Percentiles rank a stretch among this genome's conserved stretches.
phyloP scores from a whole-genome alignment of 2,797 vertebrate genomes.

The Ficedula albicollis region DNA sequence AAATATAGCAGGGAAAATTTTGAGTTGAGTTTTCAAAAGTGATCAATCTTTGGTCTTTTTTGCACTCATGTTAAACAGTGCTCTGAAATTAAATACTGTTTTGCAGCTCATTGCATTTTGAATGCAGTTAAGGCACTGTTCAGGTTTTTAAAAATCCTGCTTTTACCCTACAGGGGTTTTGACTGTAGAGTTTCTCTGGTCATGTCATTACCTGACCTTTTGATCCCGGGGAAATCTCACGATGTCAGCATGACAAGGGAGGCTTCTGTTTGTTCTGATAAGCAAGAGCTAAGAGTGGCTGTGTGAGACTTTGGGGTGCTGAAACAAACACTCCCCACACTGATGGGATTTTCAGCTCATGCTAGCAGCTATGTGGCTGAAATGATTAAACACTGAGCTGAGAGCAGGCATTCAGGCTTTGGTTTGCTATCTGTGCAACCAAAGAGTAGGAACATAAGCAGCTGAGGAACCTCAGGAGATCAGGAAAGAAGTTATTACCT shows the following conservation, averaged over 20 bases:
- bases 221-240: background rate
- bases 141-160: background rate
- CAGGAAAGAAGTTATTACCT: background rate
- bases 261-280: background rate
- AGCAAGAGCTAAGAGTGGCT: background rate
- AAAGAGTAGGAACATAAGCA: background rate
- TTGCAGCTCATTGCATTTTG: background rate
- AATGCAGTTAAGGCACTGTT: background rate
- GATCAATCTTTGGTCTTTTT: background rate
- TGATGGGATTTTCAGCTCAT: background rate
- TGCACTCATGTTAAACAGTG: background rate
- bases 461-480: background rate
- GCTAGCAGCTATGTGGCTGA: fast-evolving
- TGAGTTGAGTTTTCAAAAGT: background rate
- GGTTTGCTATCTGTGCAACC: background rate
- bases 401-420: background rate
- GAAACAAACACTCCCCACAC: background rate
- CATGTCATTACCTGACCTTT: background rate
- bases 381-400: background rate
- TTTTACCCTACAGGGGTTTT: background rate
- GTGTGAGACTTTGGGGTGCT: background rate
- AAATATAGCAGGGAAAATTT: background rate
- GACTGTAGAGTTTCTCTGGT: background rate
- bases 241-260: fast-evolving
- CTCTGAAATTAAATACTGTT: background rate